Percentiles rank a stretch among this genome's conserved stretches.
Conservation (phyloP, 1,140 invertebrate genomes). For the Drosophila carrolli region DNA sequence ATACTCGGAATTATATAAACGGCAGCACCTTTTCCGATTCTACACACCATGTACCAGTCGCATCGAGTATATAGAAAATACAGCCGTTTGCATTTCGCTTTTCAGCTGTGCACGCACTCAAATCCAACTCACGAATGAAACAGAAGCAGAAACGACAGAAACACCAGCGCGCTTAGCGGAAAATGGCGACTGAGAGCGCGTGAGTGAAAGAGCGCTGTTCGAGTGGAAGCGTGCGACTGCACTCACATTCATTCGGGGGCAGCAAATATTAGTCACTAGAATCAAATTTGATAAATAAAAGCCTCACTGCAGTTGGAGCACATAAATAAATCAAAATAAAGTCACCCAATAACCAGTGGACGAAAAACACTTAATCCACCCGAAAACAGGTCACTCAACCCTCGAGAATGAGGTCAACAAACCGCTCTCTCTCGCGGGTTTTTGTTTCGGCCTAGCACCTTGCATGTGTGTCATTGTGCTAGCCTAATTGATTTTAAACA, state of each 20-base stretch:
- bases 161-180: slow-evolving; percentile 12
- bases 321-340: neutral
- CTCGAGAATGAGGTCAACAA: slow-evolving; percentile 76
- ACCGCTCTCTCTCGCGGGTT: slow-evolving; percentile 26
- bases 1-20: slow-evolving; percentile 63
- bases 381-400: slow-evolving; percentile 76
- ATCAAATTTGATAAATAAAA: neutral
- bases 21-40: slow-evolving; percentile 45
- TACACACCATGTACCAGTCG: slow-evolving; percentile 52
- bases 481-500: slow-evolving; percentile 29
- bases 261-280: neutral
- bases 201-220: slow-evolving; percentile 20
- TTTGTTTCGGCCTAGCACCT: neutral
- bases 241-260: slow-evolving; percentile 2
- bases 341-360: neutral
- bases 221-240: slow-evolving; percentile 37
- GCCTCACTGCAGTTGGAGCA: neutral
- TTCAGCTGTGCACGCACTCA: slow-evolving; percentile 76
- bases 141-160: slow-evolving; percentile 11
- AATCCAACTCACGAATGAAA: slow-evolving; percentile 68
- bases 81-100: slow-evolving; percentile 43
- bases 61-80: slow-evolving; percentile 51
- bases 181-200: slow-evolving; percentile 33
- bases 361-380: slow-evolving; percentile 35
- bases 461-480: slow-evolving; percentile 10